Evolutionary conservation across 2,888 invertebrate species (phyloP).

Genomic region (Atherix ibis): DNA sequence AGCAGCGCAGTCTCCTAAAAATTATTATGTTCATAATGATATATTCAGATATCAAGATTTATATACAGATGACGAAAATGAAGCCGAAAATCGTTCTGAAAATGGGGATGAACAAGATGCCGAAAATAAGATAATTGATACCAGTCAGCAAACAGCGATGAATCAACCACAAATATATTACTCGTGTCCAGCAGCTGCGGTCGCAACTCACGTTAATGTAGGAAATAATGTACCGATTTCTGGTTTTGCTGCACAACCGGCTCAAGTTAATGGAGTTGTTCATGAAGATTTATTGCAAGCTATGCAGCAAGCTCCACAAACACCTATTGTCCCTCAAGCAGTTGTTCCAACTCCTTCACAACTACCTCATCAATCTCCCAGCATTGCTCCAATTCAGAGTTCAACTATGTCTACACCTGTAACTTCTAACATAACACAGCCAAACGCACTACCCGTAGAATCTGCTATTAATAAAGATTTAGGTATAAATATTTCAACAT

Average conservation of each 20-base stretch:
- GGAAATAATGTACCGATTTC: conserved; percentile 11
- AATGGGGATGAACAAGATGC: conserved; percentile 27
- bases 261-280: conserved; percentile 27
- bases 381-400: conserved; percentile 9
- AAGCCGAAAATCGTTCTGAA: conserved; percentile 30
- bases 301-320: conserved; percentile 17
- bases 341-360: conserved; percentile 25
- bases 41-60: conserved; percentile 92
- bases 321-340: conserved; percentile 19
- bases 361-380: conserved; percentile 9
- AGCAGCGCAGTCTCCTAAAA: conserved; percentile 89
- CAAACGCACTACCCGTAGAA: neutral
- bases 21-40: conserved; percentile 97
- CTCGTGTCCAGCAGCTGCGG: conserved; percentile 20
- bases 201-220: conserved; percentile 6
- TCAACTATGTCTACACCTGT: conserved; percentile 13
- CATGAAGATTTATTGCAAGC: conserved; percentile 28
- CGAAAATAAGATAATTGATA: conserved; percentile 11
- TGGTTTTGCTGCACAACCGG: conserved; percentile 15
- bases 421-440: neutral
- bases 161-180: conserved; percentile 23
- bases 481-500: no score
- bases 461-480: neutral
- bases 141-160: conserved; percentile 7
- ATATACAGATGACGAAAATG: conserved; percentile 45